Evolutionary conservation across 2,797 vertebrate species (phyloP).

Genomic region (Oceanodroma leucorhoa): DNA sequence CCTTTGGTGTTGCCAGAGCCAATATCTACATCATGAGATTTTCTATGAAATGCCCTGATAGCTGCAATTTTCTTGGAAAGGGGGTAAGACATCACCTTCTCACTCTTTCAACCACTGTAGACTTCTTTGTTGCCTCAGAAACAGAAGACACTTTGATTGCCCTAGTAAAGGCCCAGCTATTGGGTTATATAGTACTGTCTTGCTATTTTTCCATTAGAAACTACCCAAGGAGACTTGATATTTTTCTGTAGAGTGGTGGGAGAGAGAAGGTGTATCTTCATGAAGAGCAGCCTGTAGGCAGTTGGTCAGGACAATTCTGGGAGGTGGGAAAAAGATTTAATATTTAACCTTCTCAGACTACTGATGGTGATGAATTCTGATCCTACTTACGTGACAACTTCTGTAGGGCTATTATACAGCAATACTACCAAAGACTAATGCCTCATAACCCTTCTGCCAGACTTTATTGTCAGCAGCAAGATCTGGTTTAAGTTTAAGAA

Average conservation of each 20-base stretch:
- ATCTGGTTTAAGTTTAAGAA: background rate
- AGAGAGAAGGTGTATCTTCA: background rate
- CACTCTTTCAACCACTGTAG: background rate
- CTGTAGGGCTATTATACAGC: background rate
- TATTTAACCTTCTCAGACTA: background rate
- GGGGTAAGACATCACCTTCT: background rate
- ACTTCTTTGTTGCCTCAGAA: background rate
- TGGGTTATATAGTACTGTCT: background rate
- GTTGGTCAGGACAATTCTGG: background rate
- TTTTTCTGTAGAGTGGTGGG: background rate
- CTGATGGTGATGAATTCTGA: background rate
- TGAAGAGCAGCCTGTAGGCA: background rate
- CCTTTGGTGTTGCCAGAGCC: background rate
- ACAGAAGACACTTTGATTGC: background rate
- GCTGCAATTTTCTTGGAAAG: background rate
- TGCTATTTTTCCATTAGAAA: background rate
- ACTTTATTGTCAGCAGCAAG: background rate
- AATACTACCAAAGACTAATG: background rate
- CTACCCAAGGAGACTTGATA: background rate
- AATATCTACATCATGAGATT: background rate
- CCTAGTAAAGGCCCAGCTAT: background rate
- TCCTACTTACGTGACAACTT: background rate
- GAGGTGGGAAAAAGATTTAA: background rate
- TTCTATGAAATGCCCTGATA: background rate
- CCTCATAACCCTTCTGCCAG: background rate